Conservation (phyloP, 2,888 invertebrate species). For the Kryphioiulus occultus region DNA sequence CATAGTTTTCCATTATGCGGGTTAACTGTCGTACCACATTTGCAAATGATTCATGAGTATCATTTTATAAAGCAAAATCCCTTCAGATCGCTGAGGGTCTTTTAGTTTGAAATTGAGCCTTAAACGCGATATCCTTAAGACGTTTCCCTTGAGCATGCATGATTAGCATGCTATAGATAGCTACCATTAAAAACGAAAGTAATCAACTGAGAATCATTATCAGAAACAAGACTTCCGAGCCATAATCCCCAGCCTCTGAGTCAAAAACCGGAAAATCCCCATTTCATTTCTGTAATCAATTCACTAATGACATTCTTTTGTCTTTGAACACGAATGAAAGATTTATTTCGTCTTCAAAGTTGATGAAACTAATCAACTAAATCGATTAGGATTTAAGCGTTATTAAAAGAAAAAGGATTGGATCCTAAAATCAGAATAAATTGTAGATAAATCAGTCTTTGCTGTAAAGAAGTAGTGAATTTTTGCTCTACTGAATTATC, state of each 20-base stretch:
- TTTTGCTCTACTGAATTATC: no score
- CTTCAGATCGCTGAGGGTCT: no score
- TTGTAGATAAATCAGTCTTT: background rate
- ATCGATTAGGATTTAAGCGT: background rate
- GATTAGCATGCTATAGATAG: constrained; percentile 1
- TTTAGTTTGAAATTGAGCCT: no score
- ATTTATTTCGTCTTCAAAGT: background rate
- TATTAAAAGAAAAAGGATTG: background rate
- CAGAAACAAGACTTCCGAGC: background rate
- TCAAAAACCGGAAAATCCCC: constrained; percentile 1
- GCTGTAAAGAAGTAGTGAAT: no score
- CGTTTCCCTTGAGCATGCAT: background rate
- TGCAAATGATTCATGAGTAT: no score
- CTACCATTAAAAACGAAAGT: constrained; percentile 14
- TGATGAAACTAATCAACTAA: background rate
- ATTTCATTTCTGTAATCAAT: constrained; percentile 13
- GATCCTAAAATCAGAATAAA: background rate
- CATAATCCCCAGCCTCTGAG: background rate
- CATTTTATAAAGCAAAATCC: no score
- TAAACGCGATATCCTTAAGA: background rate
- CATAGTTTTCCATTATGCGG: no score
- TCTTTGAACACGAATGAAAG: background rate
- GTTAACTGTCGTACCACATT: no score
- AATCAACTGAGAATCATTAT: constrained; percentile 15
- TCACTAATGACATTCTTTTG: background rate